Evolutionary conservation across 2,113 vertebrate genomes (phyloP), one percentile per base, ranked within the genome.

Genomic region (Rutilus rutilus): DNA sequence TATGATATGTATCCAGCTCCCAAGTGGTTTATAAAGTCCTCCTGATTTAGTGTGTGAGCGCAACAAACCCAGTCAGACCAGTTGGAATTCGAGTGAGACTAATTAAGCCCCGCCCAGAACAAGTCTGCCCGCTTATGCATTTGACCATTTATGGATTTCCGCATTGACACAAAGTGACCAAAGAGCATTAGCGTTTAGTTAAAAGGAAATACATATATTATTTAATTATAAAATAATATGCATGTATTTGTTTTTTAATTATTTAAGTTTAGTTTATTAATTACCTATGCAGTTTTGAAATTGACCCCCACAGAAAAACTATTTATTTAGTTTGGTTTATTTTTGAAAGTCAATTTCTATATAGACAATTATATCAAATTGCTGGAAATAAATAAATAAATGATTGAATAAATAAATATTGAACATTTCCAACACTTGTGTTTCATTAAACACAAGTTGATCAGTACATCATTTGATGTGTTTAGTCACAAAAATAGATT

Each of bases 101-200:
- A n/a, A 69, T 33, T 14, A 52, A 82, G 79, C 21, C 45, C 62
- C 79, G 79, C 79, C 62, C 27, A 3, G 3, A 1, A 39, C 4
- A 80, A 78, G 57, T 25, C 6, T 39, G 33, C 15, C 42, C 11
- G 3, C 11, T 42, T 50, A 75, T n/a, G 10, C 23, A 75, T 45
- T 27, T 80, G 14, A 65, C 78, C 78, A 65, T 81, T 45, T 81
- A 64, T 27, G 78, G 78, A 42, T 45, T 64, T 80, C 78, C 78
- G 6, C 3, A 10, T 8, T 65, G 4, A 62, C 23, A 42, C 14
- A 21, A 14, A 57, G n/a, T 1, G 12, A 75, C 39, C 23, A n/a
- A 45, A 73, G 3, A 69, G 27, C 27, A 33, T 33, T 19, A 33
- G 10, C 3, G 5, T 21, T 77, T 17, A 30, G 30, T 69, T 39